A percentile compares a stretch with the other conserved stretches of the same genome.
These are phyloP conservation scores for Coremacera marginata DNA, from an alignment of 2,888 invertebrate genomes.

Conservation along the genomic window DNA sequence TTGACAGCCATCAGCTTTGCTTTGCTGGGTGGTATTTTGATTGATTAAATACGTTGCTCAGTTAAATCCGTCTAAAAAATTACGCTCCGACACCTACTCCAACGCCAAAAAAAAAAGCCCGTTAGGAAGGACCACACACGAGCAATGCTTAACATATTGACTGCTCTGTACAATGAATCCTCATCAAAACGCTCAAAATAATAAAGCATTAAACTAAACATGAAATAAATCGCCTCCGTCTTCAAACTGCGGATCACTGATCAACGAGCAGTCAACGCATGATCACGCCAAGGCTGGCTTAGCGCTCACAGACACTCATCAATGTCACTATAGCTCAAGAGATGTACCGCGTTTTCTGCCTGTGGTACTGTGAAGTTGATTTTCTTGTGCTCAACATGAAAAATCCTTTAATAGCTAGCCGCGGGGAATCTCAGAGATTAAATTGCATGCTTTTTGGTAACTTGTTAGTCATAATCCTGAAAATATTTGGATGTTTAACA, in stretches of 20 bases:
- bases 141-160: background rate
- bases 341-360: background rate
- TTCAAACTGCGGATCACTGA: background rate
- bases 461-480: slow-evolving; percentile 3
- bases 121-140: slow-evolving; percentile 15
- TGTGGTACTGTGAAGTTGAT: background rate
- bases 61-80: slow-evolving; percentile 18
- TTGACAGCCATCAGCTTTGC: slow-evolving; percentile 19
- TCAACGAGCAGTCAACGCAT: background rate
- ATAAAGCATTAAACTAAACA: slow-evolving; percentile 8
- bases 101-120: background rate
- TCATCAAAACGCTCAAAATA: background rate
- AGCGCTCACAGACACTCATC: background rate
- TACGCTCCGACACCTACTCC: slow-evolving; percentile 6
- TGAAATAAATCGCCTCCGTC: slow-evolving; percentile 32
- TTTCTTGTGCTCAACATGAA: background rate
- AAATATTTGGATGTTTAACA: slow-evolving; percentile 36
- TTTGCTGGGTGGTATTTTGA: background rate
- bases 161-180: background rate
- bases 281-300: too few relatives aligned
- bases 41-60: background rate
- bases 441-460: background rate
- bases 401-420: slow-evolving; percentile 15
- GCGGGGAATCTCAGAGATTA: background rate
- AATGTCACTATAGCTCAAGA: slow-evolving; percentile 6